Evolutionary conservation across 2,113 vertebrate species (phyloP), one percentile per base, ranked within the genome.

Genomic region (Phaethon lepturus): DNA sequence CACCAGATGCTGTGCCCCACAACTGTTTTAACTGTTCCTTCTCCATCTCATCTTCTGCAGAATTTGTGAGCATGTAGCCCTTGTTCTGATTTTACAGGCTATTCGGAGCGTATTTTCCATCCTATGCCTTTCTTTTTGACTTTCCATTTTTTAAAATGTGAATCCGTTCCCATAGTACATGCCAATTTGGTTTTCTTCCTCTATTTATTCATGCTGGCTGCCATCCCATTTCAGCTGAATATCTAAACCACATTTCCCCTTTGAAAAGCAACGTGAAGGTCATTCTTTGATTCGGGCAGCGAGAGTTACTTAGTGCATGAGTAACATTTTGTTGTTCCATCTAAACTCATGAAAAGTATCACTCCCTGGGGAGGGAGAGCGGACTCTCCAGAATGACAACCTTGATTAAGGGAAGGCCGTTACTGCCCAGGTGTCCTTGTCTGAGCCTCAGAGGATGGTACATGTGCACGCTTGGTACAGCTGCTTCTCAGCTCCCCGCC

Each of bases 121-220:
- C 2, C 1, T 40, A 38, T 38, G 28, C 19, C 29, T 53, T 60
- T 77, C 19, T 88, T 75, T 68, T 35, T 7, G 7, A 24, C 38
- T 91, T 93, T 63, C 10, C 10, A 26, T 38, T 71, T 83, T 66
- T 73, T 7, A 11, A n/a, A 90, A 80, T 74, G 35, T 69, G 78
- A 86, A 29, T 85, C 28, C 0, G 0, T 90, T 92, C 79, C 59
- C 55, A 71, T 33, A 77, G 25, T 80, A 69, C 38, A 22, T 94
- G 75, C 75, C 63, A 74, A 11, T 59, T 85, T 71, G 47, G 6
- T 86, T 96, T 92, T 93, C 45, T 93, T 88, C 33, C 42, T 85
- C 63, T 92, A 10, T 88, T 94, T 92, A 84, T 88, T 84, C 79
- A 13, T 83, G 44, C 40, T 97, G 96, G 88, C 92, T 80, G 28